phyloP scores from a whole-genome alignment of 92 coral and sea anemone species.

The Siderastrea siderea region DNA sequence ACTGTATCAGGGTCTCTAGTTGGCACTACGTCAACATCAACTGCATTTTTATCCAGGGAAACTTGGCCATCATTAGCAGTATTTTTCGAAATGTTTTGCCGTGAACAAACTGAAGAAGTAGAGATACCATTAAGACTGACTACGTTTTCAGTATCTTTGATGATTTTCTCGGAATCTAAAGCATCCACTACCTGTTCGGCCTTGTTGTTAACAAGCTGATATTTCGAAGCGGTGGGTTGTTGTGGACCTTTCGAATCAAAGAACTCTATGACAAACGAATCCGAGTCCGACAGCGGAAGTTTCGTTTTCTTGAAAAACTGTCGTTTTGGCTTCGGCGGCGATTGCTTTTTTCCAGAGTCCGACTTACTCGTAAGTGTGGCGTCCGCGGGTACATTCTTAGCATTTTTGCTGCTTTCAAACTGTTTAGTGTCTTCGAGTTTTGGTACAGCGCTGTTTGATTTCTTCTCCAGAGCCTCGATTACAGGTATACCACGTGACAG shows the following conservation, averaged over 20 bases:
- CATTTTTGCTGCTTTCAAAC: neutral
- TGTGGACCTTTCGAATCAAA: constrained; percentile 46
- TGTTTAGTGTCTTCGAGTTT: neutral
- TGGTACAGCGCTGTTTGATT: constrained; percentile 2
- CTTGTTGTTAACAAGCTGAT: constrained; percentile 38
- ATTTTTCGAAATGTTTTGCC: neutral
- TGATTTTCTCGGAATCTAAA: neutral
- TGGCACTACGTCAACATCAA: constrained; percentile 9
- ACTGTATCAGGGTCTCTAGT: neutral
- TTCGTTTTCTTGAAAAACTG: constrained; percentile 61
- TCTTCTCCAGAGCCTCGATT: constrained; percentile 72
- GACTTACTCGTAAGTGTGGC: neutral
- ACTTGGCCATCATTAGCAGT: neutral
- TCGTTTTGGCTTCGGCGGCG: constrained; percentile 56
- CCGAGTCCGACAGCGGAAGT: constrained; percentile 49
- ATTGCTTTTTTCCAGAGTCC: neutral
- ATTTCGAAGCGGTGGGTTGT: constrained; percentile 39
- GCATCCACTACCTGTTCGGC: constrained; percentile 26
- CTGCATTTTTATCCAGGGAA: neutral
- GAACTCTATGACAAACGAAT: constrained; percentile 79
- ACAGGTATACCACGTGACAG: constrained; percentile 79
- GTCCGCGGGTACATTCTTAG: neutral
- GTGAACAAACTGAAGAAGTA: neutral
- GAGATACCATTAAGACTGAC: neutral
- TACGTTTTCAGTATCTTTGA: neutral